Conservation (phyloP, 2,113 vertebrate species). For the Canis aureus region DNA sequence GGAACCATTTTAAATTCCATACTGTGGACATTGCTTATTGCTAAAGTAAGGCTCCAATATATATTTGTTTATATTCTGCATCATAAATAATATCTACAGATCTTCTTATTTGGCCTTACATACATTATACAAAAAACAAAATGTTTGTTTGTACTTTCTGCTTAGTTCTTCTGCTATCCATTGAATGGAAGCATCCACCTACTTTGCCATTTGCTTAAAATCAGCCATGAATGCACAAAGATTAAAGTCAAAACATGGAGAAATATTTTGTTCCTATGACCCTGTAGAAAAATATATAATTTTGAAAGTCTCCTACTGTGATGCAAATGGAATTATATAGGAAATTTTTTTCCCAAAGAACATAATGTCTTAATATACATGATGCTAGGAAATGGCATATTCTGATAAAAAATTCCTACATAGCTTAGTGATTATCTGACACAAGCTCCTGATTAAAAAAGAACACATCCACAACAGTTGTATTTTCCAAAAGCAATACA, state of each 20-base stretch:
- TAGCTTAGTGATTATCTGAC: background rate
- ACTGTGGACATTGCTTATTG: background rate
- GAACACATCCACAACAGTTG: background rate
- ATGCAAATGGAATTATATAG: background rate
- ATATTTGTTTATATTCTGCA: background rate
- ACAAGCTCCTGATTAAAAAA: background rate
- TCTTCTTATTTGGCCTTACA: background rate
- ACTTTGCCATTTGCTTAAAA: background rate
- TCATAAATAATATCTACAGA: background rate
- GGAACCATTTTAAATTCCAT: background rate
- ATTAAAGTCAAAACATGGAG: background rate
- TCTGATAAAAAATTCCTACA: background rate
- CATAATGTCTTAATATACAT: slow-evolving; percentile 17
- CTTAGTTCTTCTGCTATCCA: background rate
- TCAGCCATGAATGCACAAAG: background rate
- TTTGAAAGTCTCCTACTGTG: background rate
- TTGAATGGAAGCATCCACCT: background rate
- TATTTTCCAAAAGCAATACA: background rate
- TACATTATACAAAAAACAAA: background rate
- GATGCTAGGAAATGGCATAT: background rate
- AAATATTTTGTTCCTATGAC: background rate
- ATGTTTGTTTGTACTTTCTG: background rate
- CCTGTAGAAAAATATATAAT: background rate
- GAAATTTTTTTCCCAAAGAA: background rate
- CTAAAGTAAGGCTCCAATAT: background rate